Evolutionary conservation across 2,113 vertebrate species (phyloP), one percentile per base, ranked within the genome.

Genomic region (Nothobranchius kuhntae): DNA sequence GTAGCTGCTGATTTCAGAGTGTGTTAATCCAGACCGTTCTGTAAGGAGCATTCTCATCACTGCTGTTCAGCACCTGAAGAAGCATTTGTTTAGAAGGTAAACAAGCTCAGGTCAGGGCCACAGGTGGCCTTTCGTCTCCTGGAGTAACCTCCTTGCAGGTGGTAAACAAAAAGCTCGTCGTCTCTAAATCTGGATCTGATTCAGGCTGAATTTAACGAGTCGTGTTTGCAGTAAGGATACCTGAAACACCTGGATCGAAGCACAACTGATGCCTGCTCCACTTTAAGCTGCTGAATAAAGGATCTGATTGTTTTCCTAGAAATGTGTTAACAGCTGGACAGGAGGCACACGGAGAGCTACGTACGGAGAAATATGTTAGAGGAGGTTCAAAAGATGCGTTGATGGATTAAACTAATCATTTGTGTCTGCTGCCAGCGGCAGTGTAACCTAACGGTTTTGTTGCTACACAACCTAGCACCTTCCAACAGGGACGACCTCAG

Each of bases 291-390:
- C 73, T 46, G 63, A 65, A 89, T 89, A 94, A 69, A 63, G 77
- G 61, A 26, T 40, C 62, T 35, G 78, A 90, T 90, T 94, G 91
- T 94, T 85, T 60, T 62, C 21, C 38, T 24, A 71, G 61, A 74
- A 74, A 66, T 69, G 77, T 72, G 75, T 66, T 15, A 78, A 75
- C 65, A 76, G 75, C 26, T 38, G 53, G 58, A 74, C 60, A 51
- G 79, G 67, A 68, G 51, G 67, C 26, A 46, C 71, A 79, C 51
- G 1, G 81, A 2, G 81, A 50, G 0, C 24, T 84, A 78, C 84
- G 84, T 80, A 77, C 76, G 65, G 78, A 80, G 84, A 85, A 91
- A 88, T 70, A 73, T 57, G 84, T 84, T 78, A 89, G 81, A 87
- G 75, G 73, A 71, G 64, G 77, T 77, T 86, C 80, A 86, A 80